Percentiles rank a stretch among this genome's conserved stretches.
These are phyloP conservation scores for Macrochelys suwanniensis DNA, from an alignment of 2,797 vertebrate species.

Conservation along the genomic window DNA sequence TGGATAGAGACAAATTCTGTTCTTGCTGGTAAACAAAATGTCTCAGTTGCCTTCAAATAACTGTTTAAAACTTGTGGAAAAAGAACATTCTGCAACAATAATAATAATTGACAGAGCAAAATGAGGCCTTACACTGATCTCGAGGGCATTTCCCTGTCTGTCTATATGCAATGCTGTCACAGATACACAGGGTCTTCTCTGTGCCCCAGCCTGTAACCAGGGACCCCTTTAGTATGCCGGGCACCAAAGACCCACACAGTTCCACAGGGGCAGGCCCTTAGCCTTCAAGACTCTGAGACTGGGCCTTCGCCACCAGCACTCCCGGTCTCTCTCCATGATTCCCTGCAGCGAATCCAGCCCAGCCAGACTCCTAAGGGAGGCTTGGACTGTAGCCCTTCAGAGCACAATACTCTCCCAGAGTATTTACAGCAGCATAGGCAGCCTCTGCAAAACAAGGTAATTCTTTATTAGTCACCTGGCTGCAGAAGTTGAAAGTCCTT, in stretches of 20 bases:
- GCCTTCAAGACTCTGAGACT: neutral
- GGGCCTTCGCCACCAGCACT: neutral
- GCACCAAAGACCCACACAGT: neutral
- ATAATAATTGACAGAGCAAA: too few relatives aligned
- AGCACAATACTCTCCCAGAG: neutral
- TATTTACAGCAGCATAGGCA: neutral
- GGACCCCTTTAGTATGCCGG: neutral
- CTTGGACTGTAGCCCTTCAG: neutral
- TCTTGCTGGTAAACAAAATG: neutral
- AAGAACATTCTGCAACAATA: conserved; percentile 9
- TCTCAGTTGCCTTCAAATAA: neutral
- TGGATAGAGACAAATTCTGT: neutral
- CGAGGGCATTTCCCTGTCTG: neutral
- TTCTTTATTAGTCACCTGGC: neutral
- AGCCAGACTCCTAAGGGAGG: neutral
- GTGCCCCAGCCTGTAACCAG: neutral
- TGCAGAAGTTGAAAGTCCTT: neutral
- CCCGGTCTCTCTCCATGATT: neutral
- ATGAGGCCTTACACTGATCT: neutral
- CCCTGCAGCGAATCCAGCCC: neutral
- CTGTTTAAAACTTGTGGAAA: neutral
- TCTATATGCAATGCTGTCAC: neutral
- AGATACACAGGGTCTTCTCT: neutral
- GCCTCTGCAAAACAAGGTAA: neutral
- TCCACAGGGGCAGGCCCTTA: neutral